These are phyloP conservation scores for Peromyscus eremicus DNA, from an alignment of 2,797 vertebrate genomes.

Conservation along the genomic window DNA sequence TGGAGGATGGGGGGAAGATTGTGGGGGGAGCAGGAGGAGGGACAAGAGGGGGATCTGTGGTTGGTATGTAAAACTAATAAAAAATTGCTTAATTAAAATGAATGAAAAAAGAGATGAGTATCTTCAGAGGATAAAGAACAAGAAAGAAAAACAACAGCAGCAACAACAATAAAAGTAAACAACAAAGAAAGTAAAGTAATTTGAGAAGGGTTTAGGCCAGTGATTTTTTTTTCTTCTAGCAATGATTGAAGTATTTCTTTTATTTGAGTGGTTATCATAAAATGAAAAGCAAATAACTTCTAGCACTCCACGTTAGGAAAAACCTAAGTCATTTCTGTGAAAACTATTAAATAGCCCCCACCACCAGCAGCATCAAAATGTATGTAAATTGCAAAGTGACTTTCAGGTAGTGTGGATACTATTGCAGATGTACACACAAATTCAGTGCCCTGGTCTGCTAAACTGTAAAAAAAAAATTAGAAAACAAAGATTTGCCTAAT, in stretches of 20 bases:
- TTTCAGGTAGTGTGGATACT: accelerated
- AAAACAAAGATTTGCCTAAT: background rate
- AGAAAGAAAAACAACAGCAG: background rate
- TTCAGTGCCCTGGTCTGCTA: background rate
- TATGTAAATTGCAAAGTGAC: background rate
- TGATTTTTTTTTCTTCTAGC: background rate
- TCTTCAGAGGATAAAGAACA: background rate
- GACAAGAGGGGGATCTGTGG: too few species aligned
- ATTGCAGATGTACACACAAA: background rate
- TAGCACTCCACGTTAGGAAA: background rate
- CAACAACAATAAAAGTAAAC: too few species aligned
- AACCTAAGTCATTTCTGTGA: background rate
- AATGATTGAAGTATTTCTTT: constrained; percentile 23
- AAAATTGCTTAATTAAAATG: too few species aligned
- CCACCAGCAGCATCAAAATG: background rate
- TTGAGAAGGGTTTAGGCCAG: background rate
- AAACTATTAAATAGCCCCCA: background rate
- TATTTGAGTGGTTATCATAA: background rate
- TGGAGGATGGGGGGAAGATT: too few species aligned
- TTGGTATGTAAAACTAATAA: too few species aligned
- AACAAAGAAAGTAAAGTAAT: background rate
- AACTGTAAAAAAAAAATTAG: background rate
- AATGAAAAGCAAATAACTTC: constrained; percentile 25
- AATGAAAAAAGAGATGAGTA: background rate
- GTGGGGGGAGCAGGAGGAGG: too few species aligned